A percentile compares a stretch with the other conserved stretches of the same genome.
Evolutionary conservation across 2,888 invertebrate species (phyloP).

Genomic region (Yponomeuta sedellus): DNA sequence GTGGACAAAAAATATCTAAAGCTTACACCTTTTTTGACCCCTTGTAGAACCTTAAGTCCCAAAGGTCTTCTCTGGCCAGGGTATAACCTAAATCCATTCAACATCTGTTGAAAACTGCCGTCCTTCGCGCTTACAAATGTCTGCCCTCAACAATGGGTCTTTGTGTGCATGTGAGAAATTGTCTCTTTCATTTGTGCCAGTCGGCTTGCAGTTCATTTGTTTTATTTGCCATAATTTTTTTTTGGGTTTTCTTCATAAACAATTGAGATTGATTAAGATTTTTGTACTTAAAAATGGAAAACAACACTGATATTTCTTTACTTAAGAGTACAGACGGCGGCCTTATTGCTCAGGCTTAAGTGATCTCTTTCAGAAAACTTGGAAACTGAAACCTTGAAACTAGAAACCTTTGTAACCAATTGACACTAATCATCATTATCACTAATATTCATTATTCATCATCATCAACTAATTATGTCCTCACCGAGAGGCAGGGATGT

Average conservation of each 20-base stretch:
- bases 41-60: neutral
- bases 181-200: neutral
- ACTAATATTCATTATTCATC: too few species aligned
- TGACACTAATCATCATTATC: too few species aligned
- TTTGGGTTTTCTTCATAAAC: neutral
- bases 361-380: too few species aligned
- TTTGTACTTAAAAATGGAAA: too few species aligned
- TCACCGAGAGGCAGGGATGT: too few species aligned
- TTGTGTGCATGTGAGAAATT: neutral
- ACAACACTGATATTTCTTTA: too few species aligned
- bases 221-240: neutral
- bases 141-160: neutral
- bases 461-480: too few species aligned
- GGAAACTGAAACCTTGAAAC: too few species aligned
- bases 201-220: neutral
- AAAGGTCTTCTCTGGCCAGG: neutral
- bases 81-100: constrained; percentile 4
- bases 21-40: constrained; percentile 2
- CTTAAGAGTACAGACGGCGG: too few species aligned
- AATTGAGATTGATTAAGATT: too few species aligned
- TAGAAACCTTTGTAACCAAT: too few species aligned
- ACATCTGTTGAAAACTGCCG: neutral
- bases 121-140: neutral
- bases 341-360: too few species aligned
- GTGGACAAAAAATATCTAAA: neutral